phyloP scores from a whole-genome alignment of 1,140 invertebrate species.

The Tetragonula clypearis region DNA sequence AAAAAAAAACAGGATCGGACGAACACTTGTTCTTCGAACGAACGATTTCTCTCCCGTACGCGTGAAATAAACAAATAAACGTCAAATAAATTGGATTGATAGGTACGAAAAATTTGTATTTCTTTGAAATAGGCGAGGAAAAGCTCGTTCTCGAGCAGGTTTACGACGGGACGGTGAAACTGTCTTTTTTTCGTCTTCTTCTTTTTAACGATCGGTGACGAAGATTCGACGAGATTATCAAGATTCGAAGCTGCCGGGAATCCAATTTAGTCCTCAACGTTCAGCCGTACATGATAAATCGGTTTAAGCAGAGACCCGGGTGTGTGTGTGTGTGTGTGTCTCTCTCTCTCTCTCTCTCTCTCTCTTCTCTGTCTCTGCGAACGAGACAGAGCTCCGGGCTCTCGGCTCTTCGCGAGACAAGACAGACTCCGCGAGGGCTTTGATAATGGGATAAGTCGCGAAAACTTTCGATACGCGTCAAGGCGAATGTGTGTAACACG shows the following conservation, averaged over 20 bases:
- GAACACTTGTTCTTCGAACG: too few species aligned
- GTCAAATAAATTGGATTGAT: too few species aligned
- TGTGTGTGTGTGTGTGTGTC: too few species aligned
- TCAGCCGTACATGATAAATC: slow-evolving; percentile 60
- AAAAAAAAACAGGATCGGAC: too few species aligned
- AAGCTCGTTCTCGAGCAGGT: too few species aligned
- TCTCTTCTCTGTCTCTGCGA: too few species aligned
- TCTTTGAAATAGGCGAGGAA: background rate
- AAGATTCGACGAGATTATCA: slow-evolving; percentile 44
- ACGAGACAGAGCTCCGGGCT: background rate
- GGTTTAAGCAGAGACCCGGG: slow-evolving; percentile 56
- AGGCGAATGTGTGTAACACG: slow-evolving; percentile 61
- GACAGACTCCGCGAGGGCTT: slow-evolving; percentile 32
- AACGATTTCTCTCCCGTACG: too few species aligned
- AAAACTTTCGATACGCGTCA: slow-evolving; percentile 66
- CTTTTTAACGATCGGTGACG: slow-evolving; percentile 5
- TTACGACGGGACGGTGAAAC: background rate
- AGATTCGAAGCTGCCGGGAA: slow-evolving; percentile 38
- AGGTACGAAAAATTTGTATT: too few species aligned
- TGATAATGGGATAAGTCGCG: slow-evolving; percentile 72
- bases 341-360: too few species aligned
- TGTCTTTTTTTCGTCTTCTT: background rate
- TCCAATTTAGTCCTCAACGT: slow-evolving; percentile 48
- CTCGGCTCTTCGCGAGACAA: slow-evolving; percentile 16
- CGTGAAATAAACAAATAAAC: too few species aligned